Evolutionary conservation across 2,888 invertebrate species (phyloP).

Genomic region (Sphaeridia pumilis): DNA sequence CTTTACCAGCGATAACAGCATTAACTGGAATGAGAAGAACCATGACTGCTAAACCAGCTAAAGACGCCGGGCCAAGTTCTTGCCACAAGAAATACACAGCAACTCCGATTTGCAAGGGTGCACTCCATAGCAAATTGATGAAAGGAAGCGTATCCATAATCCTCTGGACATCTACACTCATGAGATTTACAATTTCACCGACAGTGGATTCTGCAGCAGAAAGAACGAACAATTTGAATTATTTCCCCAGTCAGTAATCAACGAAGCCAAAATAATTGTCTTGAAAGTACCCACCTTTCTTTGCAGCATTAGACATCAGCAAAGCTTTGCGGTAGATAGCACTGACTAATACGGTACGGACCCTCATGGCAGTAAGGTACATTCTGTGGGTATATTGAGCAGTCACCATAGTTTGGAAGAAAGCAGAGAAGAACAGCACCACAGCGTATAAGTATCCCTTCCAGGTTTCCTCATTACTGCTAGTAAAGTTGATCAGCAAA

Average conservation of each 20-base stretch:
- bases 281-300: slow-evolving; percentile 10
- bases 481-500: slow-evolving; percentile 56
- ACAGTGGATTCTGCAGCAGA: slow-evolving; percentile 51
- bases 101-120: slow-evolving; percentile 73
- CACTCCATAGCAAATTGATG: slow-evolving; percentile 44
- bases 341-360: slow-evolving; percentile 76
- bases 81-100: slow-evolving; percentile 75
- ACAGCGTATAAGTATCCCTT: slow-evolving; percentile 74
- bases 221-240: background rate
- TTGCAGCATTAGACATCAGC: slow-evolving; percentile 17
- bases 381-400: slow-evolving; percentile 85
- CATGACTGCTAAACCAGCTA: slow-evolving; percentile 89
- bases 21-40: slow-evolving; percentile 82
- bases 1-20: slow-evolving; percentile 67
- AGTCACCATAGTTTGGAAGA: slow-evolving; percentile 67
- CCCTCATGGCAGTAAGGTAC: slow-evolving; percentile 80
- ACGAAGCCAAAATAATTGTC: background rate
- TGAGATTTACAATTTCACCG: slow-evolving; percentile 82
- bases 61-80: slow-evolving; percentile 58
- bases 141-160: slow-evolving; percentile 61
- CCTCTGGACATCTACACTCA: slow-evolving; percentile 82
- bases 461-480: slow-evolving; percentile 55
- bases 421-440: slow-evolving; percentile 60
- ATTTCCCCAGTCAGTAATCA: background rate
- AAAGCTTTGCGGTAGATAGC: slow-evolving; percentile 71